Base-by-base conservation (phyloP, 2,888 invertebrate genomes). In the Drosophila merina region DNA sequence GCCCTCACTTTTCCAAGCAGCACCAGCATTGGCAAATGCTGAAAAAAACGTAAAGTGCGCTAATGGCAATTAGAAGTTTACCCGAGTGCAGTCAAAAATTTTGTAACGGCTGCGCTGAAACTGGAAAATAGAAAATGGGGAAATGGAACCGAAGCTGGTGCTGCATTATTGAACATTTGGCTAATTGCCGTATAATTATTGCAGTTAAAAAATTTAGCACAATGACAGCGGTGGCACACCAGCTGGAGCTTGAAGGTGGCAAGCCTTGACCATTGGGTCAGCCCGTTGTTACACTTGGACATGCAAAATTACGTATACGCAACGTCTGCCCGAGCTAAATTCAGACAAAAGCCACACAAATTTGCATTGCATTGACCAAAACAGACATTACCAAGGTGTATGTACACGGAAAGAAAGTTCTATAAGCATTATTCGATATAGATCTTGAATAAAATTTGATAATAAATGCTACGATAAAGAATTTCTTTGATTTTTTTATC, bases 31-130 rank as follows among this genome's bases (percentile, higher is more conserved):
- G 40, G 59, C 64, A 71, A 79, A 57, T 59, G 70, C 51, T 40
- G 60, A 48, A 62, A 86, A 81, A 14, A 20, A 84, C 81, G 77
- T 78, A 86, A 86, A 86, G 83, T 83, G 83, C 83, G 81, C 87
- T 83, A 83, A 83, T 83, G 83, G 87, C 87, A 83, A 83, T 83
- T 86, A 83, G 85, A 86, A 86, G 85, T 83, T 86, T 70, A 77
- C 77, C 80, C 86, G 72, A 79, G 72, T 83, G 86, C 77, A 82
- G 86, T 86, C 86, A 86, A 82, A 82, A 86, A 79, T 77, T 81
- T 63, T 69, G 84, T 86, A 83, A 82, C 82, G 86, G 81, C 83
- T 84, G 80, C 85, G 58, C 57, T 47, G 51, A 62, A 50, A 63
- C 44, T 50, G 62, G 62, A 12, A 63, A 50, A 49, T 48, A 48